Conservation (phyloP, 2,797 vertebrate genomes). For the Tarsius wallacei region DNA sequence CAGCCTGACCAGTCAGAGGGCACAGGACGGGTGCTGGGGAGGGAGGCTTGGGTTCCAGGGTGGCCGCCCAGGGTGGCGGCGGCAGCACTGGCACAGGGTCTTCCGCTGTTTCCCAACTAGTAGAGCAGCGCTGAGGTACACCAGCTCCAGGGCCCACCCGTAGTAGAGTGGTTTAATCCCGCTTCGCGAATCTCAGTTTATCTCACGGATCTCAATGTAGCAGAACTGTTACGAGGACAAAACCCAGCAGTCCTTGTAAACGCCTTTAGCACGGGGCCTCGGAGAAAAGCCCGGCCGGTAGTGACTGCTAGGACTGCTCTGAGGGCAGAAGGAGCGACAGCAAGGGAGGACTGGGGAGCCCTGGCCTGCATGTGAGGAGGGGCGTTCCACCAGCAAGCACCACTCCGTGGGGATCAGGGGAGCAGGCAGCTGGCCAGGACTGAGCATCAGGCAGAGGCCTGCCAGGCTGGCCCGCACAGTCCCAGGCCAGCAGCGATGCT, state of each 20-base stretch:
- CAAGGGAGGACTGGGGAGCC: not conserved
- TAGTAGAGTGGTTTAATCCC: not conserved
- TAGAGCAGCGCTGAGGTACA: fast-evolving
- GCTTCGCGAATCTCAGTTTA: not conserved
- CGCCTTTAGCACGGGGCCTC: not conserved
- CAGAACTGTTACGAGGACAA: not conserved
- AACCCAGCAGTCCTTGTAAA: not conserved
- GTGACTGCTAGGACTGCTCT: not conserved
- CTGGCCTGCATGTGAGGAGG: not conserved
- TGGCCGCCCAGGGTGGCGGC: not conserved
- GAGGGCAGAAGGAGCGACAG: not conserved
- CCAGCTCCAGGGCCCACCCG: not conserved
- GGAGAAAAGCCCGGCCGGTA: not conserved
- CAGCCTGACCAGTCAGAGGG: too few species aligned
- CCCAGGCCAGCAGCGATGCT: not conserved
- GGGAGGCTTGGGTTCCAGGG: not conserved
- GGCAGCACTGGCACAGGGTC: not conserved
- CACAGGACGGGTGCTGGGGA: too few species aligned
- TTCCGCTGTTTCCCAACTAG: not conserved
- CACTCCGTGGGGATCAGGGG: not conserved
- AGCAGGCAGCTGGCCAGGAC: not conserved
- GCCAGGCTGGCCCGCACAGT: not conserved
- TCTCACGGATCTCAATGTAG: not conserved
- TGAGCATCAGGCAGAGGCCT: not conserved
- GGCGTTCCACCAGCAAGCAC: not conserved